Evolutionary conservation across 2,888 invertebrate species (phyloP).

Genomic region (Bimastos eiseni): DNA sequence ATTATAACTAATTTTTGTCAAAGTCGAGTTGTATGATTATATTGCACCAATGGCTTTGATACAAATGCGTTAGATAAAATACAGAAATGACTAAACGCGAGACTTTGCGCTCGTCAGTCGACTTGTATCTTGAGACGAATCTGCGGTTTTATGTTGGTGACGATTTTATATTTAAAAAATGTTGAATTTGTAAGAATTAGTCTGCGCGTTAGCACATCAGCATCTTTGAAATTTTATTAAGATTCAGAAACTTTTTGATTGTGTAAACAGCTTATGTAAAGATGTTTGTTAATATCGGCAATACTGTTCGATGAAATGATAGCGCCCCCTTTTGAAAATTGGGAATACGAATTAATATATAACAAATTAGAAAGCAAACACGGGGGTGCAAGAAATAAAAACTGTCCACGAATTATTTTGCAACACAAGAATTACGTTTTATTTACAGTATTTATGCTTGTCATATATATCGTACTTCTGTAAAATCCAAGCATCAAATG

Average conservation of each 20-base stretch:
- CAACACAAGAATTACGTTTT: too few species aligned
- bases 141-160: background rate
- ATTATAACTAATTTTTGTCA: background rate
- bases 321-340: background rate
- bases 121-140: background rate
- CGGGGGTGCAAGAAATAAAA: too few species aligned
- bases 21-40: background rate
- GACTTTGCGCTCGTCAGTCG: too few species aligned
- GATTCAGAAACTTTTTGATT: background rate
- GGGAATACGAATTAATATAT: too few species aligned
- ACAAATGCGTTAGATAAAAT: conserved; percentile 10
- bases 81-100: background rate
- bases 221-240: background rate
- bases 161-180: background rate
- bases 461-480: too few species aligned
- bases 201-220: background rate
- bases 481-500: background rate
- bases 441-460: too few species aligned
- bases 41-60: background rate
- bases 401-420: too few species aligned
- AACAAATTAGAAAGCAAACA: too few species aligned
- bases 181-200: background rate
- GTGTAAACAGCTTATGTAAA: background rate
- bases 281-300: background rate
- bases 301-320: too few species aligned